Conservation (phyloP, 2,888 invertebrate genomes). For the Athripsodes cinereus region DNA sequence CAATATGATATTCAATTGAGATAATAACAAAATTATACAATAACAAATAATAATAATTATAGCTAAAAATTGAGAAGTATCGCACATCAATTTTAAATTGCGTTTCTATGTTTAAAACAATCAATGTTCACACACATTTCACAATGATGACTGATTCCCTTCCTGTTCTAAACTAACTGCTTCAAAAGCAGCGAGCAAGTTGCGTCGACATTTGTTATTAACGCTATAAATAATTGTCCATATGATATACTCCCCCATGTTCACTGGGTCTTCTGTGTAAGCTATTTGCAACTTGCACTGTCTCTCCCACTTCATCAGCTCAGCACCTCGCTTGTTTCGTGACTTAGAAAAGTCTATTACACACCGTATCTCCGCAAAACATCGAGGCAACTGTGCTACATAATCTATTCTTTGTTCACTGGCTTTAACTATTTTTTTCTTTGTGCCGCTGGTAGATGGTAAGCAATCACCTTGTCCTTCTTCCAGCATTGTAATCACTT, state of each 20-base stretch:
- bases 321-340: conserved; percentile 38
- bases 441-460: conserved; percentile 40
- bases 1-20: too few relatives aligned
- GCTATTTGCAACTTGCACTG: conserved; percentile 59
- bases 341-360: conserved; percentile 43
- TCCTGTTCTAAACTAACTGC: conserved; percentile 28
- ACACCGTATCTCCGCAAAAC: conserved; percentile 45
- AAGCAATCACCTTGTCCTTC: conserved; percentile 43
- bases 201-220: conserved; percentile 54
- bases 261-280: conserved; percentile 49
- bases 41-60: too few relatives aligned
- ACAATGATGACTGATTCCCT: not conserved
- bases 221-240: conserved; percentile 57
- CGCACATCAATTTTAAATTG: too few relatives aligned
- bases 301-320: conserved; percentile 53
- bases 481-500: conserved; percentile 10
- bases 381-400: conserved; percentile 39
- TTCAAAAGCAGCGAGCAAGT: conserved; percentile 50
- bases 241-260: conserved; percentile 52
- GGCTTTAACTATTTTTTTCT: conserved; percentile 37
- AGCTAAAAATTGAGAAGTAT: too few relatives aligned
- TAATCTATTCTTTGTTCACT: conserved; percentile 36
- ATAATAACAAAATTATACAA: too few relatives aligned
- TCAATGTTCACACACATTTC: not conserved
- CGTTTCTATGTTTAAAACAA: too few relatives aligned